These are phyloP conservation scores for Polyergus mexicanus DNA, from an alignment of 1,140 invertebrate species.

Conservation along the genomic window DNA sequence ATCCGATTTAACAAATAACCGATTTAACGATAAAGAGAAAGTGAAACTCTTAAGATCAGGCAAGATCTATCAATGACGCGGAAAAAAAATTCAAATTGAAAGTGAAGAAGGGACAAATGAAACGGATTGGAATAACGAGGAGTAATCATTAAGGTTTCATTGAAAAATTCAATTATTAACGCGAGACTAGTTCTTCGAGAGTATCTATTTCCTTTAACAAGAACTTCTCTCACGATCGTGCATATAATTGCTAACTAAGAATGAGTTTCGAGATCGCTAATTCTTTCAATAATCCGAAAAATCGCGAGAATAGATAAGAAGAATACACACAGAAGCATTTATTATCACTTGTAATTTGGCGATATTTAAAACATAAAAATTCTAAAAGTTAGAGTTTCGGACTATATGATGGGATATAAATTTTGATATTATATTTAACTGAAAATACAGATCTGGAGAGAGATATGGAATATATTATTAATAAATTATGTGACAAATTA, in stretches of 20 bases:
- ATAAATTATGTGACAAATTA: neutral
- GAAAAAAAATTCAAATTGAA: slow-evolving; percentile 2
- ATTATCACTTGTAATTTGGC: slow-evolving; percentile 1
- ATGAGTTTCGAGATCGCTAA: slow-evolving; percentile 50
- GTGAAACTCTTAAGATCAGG: neutral
- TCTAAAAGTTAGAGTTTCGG: neutral
- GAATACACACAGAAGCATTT: neutral
- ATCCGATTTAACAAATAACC: neutral
- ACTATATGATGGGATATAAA: neutral
- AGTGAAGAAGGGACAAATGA: neutral
- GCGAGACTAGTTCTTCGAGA: slow-evolving; percentile 19
- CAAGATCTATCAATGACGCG: slow-evolving; percentile 30
- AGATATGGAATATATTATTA: neutral
- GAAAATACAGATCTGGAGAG: neutral
- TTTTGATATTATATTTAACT: neutral
- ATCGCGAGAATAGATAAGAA: neutral
- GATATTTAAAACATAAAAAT: neutral
- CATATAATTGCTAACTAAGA: slow-evolving; percentile 57
- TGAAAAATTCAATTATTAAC: slow-evolving; percentile 68
- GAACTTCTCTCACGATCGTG: slow-evolving; percentile 20
- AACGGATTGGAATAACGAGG: slow-evolving; percentile 49
- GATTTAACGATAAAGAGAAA: neutral
- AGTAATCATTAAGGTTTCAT: slow-evolving; percentile 63
- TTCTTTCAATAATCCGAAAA: slow-evolving; percentile 47
- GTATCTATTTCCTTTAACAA: slow-evolving; percentile 58